phyloP scores from a whole-genome alignment of 2,113 vertebrate genomes.

The Hipposideros armiger region DNA sequence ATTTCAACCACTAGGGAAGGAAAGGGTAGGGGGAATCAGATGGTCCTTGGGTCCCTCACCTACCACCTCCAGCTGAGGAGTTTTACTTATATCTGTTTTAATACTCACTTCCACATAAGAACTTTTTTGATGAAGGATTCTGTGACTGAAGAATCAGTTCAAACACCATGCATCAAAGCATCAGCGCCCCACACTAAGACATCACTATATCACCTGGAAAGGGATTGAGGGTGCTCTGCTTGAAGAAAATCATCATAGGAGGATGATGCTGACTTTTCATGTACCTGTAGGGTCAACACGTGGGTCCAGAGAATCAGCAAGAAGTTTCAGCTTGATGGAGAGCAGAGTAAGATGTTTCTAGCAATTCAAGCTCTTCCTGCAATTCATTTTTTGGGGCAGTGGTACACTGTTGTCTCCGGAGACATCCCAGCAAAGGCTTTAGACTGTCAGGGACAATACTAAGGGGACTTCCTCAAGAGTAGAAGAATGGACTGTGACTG shows the following conservation, averaged over 20 bases:
- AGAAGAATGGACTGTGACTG: background rate
- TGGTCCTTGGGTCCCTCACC: background rate
- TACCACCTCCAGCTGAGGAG: background rate
- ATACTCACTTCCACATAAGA: background rate
- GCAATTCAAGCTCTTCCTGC: background rate
- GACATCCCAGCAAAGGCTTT: background rate
- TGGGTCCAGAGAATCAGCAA: background rate
- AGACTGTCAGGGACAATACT: background rate
- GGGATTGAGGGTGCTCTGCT: background rate
- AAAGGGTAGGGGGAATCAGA: background rate
- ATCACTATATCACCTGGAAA: background rate
- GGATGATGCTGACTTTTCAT: background rate
- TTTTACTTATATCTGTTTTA: background rate
- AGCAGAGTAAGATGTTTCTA: background rate
- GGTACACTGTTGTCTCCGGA: background rate
- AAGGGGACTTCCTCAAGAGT: background rate
- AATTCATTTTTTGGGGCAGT: background rate
- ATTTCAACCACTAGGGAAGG: background rate
- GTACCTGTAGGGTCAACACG: background rate
- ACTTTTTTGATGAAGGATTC: background rate
- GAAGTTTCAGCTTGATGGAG: background rate
- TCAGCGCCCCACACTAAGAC: background rate
- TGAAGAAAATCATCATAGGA: background rate
- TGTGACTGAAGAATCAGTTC: background rate
- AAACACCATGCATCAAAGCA: background rate